A percentile compares a stretch with the other conserved stretches of the same genome.
Conservation (phyloP, 2,888 invertebrate genomes). For the Ptilodon capucinus region DNA sequence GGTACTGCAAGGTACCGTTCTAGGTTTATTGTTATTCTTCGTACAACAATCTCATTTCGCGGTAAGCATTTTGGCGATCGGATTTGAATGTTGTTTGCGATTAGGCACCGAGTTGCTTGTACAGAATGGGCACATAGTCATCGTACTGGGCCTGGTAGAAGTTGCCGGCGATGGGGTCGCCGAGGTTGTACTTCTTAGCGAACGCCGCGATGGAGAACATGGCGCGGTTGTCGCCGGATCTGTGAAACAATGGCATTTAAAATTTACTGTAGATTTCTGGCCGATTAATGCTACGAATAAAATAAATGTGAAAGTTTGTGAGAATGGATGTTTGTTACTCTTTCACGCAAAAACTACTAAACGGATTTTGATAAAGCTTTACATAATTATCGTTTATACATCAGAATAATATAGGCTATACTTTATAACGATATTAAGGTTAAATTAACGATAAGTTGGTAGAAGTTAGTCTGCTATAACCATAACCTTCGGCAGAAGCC, state of each 20-base stretch:
- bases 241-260: slow-evolving; percentile 24
- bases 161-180: slow-evolving; percentile 90
- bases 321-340: no score
- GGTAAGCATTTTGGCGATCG: neutral
- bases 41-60: neutral
- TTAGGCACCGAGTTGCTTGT: slow-evolving; percentile 69
- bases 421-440: no score
- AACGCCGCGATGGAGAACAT: slow-evolving; percentile 80
- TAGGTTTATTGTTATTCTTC: neutral
- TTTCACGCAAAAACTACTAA: no score
- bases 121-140: slow-evolving; percentile 87
- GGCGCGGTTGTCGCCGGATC: slow-evolving; percentile 65
- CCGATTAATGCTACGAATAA: no score
- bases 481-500: no score
- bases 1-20: neutral
- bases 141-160: slow-evolving; percentile 91
- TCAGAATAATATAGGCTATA: no score
- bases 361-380: no score
- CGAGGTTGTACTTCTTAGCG: slow-evolving; percentile 88
- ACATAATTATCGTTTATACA: no score
- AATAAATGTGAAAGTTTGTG: no score
- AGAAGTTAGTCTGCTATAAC: no score
- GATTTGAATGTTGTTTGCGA: neutral
- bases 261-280: neutral
- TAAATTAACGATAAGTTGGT: no score